Evolutionary conservation across 2,888 invertebrate genomes (phyloP), one percentile per base, ranked within the genome.

Genomic region (Philonicus albiceps): DNA sequence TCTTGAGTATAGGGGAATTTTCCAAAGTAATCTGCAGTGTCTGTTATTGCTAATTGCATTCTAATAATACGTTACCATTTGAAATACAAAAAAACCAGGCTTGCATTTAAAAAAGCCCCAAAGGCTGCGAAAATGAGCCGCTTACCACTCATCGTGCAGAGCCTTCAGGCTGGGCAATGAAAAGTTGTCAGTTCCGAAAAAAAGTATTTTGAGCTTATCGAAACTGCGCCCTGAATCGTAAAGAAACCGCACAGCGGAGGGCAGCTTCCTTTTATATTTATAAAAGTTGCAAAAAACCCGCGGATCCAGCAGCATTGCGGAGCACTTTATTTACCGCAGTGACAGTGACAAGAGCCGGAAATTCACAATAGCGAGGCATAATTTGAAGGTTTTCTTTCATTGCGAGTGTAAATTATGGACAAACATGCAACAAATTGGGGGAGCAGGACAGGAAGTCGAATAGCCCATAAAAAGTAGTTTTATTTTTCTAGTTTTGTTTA

Each of bases 131-230:
- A n/a, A 49, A 7, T 13, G 43, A 13, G 8, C 13, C 27, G 22
- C 40, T 31, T 86, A 86, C 96, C 94, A 94, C 90, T 95, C 94
- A 87, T 94, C 92, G 91, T 95, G 93, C 8, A 98, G 93, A 88
- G 93, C 93, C 91, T 94, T 93, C 80, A 98, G 93, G 91, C 96
- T 97, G 88, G 94, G 94, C 30, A 97, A 90, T 0, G 97, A 96
- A 92, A 98, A 98, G 84, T 94, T 93, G 91, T 98, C 97, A 16
- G 96, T 96, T 7, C 98, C 98, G 91, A 98, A 97, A 92, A 98
- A 98, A 75, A 98, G 90, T n/a, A 96, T 92, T 88, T 93, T 95
- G 0, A 90, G 88, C 8, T 87, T 84, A 27, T 86, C 84, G 19
- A 31, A n/a, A 13, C 86, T 55, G n/a, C 22, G 86, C 22, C 27